A percentile compares a stretch with the other conserved stretches of the same genome.
phyloP scores from a whole-genome alignment of 2,113 vertebrate genomes.

The Peromyscus leucopus region DNA sequence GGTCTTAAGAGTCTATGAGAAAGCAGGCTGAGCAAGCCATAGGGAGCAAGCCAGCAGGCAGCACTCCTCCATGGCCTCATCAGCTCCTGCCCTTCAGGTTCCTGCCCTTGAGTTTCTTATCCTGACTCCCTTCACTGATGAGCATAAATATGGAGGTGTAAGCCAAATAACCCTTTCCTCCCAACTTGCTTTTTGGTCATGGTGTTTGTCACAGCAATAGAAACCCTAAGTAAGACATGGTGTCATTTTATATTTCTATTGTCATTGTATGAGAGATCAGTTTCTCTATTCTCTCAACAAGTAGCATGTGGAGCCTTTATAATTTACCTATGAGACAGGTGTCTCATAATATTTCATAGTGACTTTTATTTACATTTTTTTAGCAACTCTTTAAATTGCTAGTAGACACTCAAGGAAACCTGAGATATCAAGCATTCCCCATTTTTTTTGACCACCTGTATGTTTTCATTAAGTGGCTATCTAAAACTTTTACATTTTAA shows the following conservation, averaged over 20 bases:
- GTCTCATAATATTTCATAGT: not conserved
- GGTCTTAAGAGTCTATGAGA: not conserved
- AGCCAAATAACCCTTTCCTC: not conserved
- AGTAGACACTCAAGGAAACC: not conserved
- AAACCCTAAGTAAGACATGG: not conserved
- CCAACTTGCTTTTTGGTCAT: not conserved
- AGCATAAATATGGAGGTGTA: not conserved
- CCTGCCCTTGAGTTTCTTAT: not conserved
- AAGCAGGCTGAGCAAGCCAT: not conserved
- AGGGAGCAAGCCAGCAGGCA: not conserved
- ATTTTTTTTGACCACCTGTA: not conserved
- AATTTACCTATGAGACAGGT: not conserved
- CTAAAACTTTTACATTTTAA: not conserved
- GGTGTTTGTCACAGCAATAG: not conserved
- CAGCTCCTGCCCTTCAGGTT: not conserved
- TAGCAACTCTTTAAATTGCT: slow-evolving; percentile 13
- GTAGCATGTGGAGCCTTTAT: not conserved
- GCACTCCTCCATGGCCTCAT: not conserved
- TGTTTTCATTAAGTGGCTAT: not conserved
- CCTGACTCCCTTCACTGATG: not conserved
- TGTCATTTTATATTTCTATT: not conserved
- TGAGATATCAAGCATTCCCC: not conserved
- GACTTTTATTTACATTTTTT: slow-evolving; percentile 45
- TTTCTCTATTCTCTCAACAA: not conserved
- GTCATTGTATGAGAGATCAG: not conserved